Evolutionary conservation across 2,888 invertebrate genomes (phyloP).

Genomic region (Tyria jacobaeae): DNA sequence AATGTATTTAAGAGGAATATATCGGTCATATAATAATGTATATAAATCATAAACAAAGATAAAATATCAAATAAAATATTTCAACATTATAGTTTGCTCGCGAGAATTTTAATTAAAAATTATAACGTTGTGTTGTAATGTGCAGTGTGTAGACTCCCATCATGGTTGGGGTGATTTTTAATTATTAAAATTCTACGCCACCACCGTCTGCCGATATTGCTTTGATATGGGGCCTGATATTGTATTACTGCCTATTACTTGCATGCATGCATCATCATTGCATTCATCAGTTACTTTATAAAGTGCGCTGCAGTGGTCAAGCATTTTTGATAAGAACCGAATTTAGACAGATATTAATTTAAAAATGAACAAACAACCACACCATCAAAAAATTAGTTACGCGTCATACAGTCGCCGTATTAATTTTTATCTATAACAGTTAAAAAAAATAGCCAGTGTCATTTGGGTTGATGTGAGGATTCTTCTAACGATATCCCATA

Average conservation of each 20-base stretch:
- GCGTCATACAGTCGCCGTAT: no score
- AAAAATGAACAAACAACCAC: no score
- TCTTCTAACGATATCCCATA: no score
- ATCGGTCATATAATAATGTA: neutral
- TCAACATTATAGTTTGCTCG: slow-evolving; percentile 62
- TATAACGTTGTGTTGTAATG: slow-evolving; percentile 81
- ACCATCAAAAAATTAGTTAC: no score
- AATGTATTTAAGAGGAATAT: no score
- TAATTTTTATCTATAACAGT: no score
- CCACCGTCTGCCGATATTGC: slow-evolving; percentile 74
- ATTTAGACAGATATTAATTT: no score
- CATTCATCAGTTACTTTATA: slow-evolving; percentile 40
- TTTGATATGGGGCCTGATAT: slow-evolving; percentile 68
- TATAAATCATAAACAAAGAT: slow-evolving; percentile 28
- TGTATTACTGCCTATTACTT: slow-evolving; percentile 48
- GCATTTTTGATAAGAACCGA: slow-evolving; percentile 21
- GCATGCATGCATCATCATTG: slow-evolving; percentile 21
- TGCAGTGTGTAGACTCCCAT: slow-evolving; percentile 68
- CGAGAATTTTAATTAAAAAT: slow-evolving; percentile 80
- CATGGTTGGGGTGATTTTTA: slow-evolving; percentile 82
- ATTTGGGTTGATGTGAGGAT: no score
- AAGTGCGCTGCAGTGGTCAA: slow-evolving; percentile 17
- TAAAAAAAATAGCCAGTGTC: no score
- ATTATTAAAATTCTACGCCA: slow-evolving; percentile 85
- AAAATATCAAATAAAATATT: slow-evolving; percentile 51